Conservation (phyloP, 2,113 vertebrate species). For the Sceloporus undulatus region DNA sequence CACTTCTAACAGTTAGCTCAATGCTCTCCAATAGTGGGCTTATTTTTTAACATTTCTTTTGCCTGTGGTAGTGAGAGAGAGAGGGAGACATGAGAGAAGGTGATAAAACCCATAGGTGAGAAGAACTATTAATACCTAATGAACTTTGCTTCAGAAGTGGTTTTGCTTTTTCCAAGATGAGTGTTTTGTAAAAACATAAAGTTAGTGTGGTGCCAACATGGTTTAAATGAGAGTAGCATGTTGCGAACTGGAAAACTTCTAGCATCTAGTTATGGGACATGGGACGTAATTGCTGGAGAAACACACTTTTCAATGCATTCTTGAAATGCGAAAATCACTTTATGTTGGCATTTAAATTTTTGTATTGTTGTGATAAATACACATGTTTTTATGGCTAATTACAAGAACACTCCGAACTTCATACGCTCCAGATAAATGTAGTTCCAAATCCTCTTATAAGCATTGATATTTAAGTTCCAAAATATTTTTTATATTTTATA, state of each 20-base stretch:
- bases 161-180: background rate
- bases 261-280: background rate
- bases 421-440: background rate
- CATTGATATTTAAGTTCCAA: background rate
- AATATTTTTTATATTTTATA: conserved; percentile 2
- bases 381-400: background rate
- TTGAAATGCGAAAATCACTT: conserved; percentile 9
- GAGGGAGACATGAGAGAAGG: background rate
- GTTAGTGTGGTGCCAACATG: background rate
- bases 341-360: conserved; percentile 2
- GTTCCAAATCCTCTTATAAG: background rate
- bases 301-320: background rate
- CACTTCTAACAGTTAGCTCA: background rate
- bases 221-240: background rate
- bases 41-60: background rate
- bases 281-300: background rate
- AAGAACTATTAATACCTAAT: background rate
- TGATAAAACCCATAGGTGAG: background rate
- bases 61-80: background rate
- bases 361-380: background rate
- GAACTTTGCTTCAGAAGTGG: background rate
- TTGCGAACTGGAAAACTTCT: background rate
- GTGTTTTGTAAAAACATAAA: background rate
- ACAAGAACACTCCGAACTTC: conserved; percentile 1
- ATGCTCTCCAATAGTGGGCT: background rate